Evolutionary conservation across 2,797 vertebrate species (phyloP), one percentile per base, ranked within the genome.

Genomic region (Etheostoma nigrum): DNA sequence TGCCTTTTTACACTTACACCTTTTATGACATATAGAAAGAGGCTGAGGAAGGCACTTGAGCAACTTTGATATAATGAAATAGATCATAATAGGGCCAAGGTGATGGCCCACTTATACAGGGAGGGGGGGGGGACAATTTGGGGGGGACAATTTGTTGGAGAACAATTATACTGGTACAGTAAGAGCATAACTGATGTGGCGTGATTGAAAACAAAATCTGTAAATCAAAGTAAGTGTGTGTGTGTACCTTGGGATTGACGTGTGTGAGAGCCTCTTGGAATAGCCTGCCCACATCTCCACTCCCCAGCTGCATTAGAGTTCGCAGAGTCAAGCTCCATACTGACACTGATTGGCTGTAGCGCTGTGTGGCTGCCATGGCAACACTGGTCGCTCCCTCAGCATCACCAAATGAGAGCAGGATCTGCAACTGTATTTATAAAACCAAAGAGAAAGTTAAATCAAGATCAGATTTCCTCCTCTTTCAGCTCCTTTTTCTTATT

Each of bases 251-350:
- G 48, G 95, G 93, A 88, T 96, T 93, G 47, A 97, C 19, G 0
- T 92, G 90, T 57, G 89, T 87, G 71, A 97, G 64, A 0, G 97
- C 97, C 75, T 97, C 95, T 85, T 97, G 95, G 92, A 98, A 97
- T 77, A 94, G 88, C 74, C 12, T 48, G 23, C 70, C 81, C 23
- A 95, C 19, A 2, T 91, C 84, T 0, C 71, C 79, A 1, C 89
- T 95, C 79, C 94, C 88, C 82, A 96, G 78, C 16, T 88, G 84
- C 54, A 96, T 93, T 19, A 98, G 86, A 27, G 95, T 92, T 90
- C 85, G 95, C 90, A 99, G 90, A 81, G 96, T 93, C 82, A 90
- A 78, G 82, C 93, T 93, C 98, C 98, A 99, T 21, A n/a, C 84
- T 0, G 91, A 88, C 75, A 93, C 91, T 0, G 97, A 97, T 55